Evolutionary conservation across 2,888 invertebrate genomes (phyloP).

Genomic region (Melinopterus prodromus): DNA sequence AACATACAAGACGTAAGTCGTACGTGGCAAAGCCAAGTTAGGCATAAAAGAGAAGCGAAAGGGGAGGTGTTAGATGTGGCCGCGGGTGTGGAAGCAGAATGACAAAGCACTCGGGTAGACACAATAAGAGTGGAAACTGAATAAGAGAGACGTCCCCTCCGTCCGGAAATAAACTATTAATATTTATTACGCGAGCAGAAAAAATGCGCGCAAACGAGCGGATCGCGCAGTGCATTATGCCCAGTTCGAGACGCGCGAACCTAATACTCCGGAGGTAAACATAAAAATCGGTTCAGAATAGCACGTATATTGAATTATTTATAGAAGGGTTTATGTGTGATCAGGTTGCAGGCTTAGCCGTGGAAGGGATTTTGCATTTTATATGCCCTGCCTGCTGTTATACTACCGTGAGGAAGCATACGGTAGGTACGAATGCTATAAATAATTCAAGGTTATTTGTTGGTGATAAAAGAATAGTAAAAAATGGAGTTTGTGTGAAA

Average conservation of each 20-base stretch:
- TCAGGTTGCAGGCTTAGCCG: slow-evolving; percentile 18
- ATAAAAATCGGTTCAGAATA: slow-evolving; percentile 25
- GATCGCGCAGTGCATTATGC: slow-evolving; percentile 15
- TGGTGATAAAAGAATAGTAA: neutral
- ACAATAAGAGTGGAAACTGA: slow-evolving; percentile 9
- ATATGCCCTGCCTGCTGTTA: slow-evolving; percentile 4
- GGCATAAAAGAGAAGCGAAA: neutral
- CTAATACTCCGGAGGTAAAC: slow-evolving; percentile 12
- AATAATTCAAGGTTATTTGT: slow-evolving; percentile 4
- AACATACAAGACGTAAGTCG: neutral
- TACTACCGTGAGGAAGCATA: neutral
- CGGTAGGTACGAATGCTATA: neutral
- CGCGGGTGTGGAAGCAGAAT: neutral
- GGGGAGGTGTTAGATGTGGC: slow-evolving; percentile 4
- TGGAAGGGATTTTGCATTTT: slow-evolving; percentile 13
- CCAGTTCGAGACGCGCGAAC: neutral
- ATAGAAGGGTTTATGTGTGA: slow-evolving; percentile 22
- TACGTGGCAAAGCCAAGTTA: neutral
- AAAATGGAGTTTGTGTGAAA: neutral
- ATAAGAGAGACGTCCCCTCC: slow-evolving; percentile 1
- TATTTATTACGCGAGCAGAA: slow-evolving; percentile 19
- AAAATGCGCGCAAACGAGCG: slow-evolving; percentile 16
- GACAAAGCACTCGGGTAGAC: neutral
- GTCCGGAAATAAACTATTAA: slow-evolving; percentile 16
- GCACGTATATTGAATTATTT: slow-evolving; percentile 19